Evolutionary conservation across 2,888 invertebrate genomes (phyloP).

Genomic region (Phasia obesa): DNA sequence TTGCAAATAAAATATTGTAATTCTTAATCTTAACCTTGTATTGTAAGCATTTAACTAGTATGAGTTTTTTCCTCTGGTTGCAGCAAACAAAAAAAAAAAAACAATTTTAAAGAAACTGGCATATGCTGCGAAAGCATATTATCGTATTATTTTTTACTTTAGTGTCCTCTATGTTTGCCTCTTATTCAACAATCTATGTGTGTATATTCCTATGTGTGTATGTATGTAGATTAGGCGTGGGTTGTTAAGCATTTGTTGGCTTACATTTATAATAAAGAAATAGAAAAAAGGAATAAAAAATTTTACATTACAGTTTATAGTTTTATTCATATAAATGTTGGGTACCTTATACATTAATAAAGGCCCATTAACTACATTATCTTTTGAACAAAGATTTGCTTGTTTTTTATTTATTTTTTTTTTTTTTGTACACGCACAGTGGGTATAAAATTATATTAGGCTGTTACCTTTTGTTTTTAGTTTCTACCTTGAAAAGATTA

Average conservation of each 20-base stretch:
- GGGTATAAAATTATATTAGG: slow-evolving; percentile 3
- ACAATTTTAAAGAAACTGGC: neutral
- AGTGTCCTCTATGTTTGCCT: slow-evolving; percentile 16
- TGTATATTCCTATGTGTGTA: neutral
- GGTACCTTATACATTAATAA: slow-evolving; percentile 63
- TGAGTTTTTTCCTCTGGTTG: slow-evolving; percentile 2
- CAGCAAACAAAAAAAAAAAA: slow-evolving; percentile 8
- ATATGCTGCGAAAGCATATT: slow-evolving; percentile 20
- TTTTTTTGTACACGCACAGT: slow-evolving; percentile 39
- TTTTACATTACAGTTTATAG: slow-evolving; percentile 16
- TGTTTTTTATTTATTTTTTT: too few relatives aligned
- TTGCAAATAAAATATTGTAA: slow-evolving; percentile 61
- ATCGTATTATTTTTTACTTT: slow-evolving; percentile 15
- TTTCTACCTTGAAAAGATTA: slow-evolving; percentile 14
- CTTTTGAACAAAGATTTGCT: slow-evolving; percentile 11
- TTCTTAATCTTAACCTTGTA: slow-evolving; percentile 68
- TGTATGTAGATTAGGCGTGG: slow-evolving; percentile 52
- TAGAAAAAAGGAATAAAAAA: neutral
- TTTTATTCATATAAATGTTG: slow-evolving; percentile 58
- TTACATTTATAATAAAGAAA: slow-evolving; percentile 44
- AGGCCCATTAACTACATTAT: slow-evolving; percentile 68
- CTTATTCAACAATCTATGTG: neutral
- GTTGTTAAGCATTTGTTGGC: slow-evolving; percentile 66
- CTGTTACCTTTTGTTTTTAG: neutral
- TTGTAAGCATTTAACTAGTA: slow-evolving; percentile 61